A percentile compares a stretch with the other conserved stretches of the same genome.
Conservation (phyloP, 2,888 invertebrate species). For the Lycia hirtaria region DNA sequence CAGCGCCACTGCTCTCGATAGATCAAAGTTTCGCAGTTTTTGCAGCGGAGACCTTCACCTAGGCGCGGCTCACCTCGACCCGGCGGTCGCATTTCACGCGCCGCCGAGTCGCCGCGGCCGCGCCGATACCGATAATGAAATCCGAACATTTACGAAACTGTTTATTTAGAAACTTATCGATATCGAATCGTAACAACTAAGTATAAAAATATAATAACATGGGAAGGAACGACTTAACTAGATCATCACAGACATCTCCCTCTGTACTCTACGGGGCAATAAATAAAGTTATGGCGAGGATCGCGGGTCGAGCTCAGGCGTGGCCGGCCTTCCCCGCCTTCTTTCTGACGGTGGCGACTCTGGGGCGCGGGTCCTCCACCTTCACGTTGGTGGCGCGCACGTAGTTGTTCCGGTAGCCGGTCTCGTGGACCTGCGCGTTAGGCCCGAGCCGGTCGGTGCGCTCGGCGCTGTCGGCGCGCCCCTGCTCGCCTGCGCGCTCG, state of each 20-base stretch:
- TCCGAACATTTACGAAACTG: constrained; percentile 71
- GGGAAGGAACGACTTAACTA: constrained; percentile 54
- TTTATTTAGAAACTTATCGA: constrained; percentile 80
- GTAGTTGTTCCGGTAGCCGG: constrained; percentile 52
- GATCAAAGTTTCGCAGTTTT: constrained; percentile 58
- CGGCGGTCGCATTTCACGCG: constrained; percentile 71
- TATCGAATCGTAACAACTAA: constrained; percentile 63
- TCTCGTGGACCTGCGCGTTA: constrained; percentile 43
- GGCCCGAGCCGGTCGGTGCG: constrained; percentile 49
- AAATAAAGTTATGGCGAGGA: constrained; percentile 77
- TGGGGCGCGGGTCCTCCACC: constrained; percentile 62
- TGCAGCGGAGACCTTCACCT: constrained; percentile 74
- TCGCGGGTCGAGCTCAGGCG: constrained; percentile 43
- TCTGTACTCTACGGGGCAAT: constrained; percentile 52
- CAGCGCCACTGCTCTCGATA: constrained; percentile 39
- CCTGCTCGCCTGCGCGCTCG: constrained; percentile 48
- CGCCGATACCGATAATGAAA: constrained; percentile 67
- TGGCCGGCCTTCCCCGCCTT: constrained; percentile 35
- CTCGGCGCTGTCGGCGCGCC: constrained; percentile 31
- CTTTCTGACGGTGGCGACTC: constrained; percentile 40
- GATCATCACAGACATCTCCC: constrained; percentile 59
- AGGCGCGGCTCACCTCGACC: constrained; percentile 55
- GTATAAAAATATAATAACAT: constrained; percentile 78
- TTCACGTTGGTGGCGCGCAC: constrained; percentile 68
- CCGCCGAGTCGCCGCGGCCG: constrained; percentile 50